phyloP scores from a whole-genome alignment of 2,888 invertebrate species.

The Drosophila austrosaltans region DNA sequence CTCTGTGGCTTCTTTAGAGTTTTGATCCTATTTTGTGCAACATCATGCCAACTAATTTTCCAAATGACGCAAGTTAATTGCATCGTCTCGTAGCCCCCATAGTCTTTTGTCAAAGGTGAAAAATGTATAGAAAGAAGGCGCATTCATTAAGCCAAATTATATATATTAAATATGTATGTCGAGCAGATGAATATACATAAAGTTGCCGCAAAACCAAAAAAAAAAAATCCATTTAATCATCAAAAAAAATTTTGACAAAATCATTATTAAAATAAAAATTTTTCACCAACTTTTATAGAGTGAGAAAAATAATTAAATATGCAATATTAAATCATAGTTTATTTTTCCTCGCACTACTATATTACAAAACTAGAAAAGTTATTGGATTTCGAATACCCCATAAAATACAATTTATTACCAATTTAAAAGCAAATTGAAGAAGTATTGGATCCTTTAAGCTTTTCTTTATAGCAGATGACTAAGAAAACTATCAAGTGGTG shows the following conservation, averaged over 20 bases:
- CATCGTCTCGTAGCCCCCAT: constrained; percentile 25
- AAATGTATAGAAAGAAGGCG: constrained; percentile 46
- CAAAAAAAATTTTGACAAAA: not conserved
- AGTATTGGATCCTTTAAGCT: too few species aligned
- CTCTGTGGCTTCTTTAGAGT: constrained; percentile 12
- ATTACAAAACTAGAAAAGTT: too few species aligned
- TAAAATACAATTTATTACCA: too few species aligned
- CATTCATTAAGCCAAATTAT: constrained; percentile 74
- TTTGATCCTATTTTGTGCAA: constrained; percentile 56
- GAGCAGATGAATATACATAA: constrained; percentile 32
- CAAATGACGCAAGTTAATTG: constrained; percentile 76
- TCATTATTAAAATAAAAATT: too few species aligned
- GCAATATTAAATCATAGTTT: too few species aligned
- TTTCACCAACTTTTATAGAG: not conserved
- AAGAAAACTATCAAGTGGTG: too few species aligned
- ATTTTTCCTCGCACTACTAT: too few species aligned
- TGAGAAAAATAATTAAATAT: too few species aligned
- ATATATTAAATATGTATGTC: constrained; percentile 56
- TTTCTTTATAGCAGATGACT: too few species aligned
- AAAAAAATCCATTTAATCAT: constrained; percentile 6
- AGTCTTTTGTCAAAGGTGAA: constrained; percentile 68
- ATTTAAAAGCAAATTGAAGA: too few species aligned
- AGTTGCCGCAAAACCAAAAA: constrained; percentile 15
- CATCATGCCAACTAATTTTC: constrained; percentile 77
- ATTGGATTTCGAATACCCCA: too few species aligned